phyloP scores from a whole-genome alignment of 2,888 invertebrate genomes.

The Drosophila greeni region DNA sequence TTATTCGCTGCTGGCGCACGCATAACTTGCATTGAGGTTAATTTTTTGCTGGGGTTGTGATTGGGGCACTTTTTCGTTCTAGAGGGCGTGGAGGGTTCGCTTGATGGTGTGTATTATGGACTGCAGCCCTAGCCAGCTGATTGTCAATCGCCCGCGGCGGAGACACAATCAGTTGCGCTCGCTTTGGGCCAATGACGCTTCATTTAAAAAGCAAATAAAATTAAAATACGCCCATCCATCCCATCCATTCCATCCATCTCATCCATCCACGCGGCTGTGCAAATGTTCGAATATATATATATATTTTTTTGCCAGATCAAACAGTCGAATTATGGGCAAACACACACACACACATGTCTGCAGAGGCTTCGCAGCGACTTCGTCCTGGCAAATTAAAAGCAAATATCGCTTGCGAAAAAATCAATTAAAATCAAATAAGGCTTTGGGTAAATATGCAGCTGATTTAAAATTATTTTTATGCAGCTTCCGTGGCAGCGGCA shows the following conservation, averaged over 20 bases:
- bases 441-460: slow-evolving; percentile 69
- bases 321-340: slow-evolving; percentile 66
- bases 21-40: slow-evolving; percentile 72
- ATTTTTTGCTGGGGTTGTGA: slow-evolving; percentile 49
- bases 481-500: slow-evolving; percentile 12
- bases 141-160: slow-evolving; percentile 61
- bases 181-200: slow-evolving; percentile 61
- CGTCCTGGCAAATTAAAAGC: slow-evolving; percentile 62
- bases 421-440: slow-evolving; percentile 72
- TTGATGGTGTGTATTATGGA: slow-evolving; percentile 28
- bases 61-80: slow-evolving; percentile 23
- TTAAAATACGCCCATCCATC: slow-evolving; percentile 62
- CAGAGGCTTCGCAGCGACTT: slow-evolving; percentile 47
- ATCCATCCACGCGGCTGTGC: slow-evolving; percentile 7
- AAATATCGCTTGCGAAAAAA: slow-evolving; percentile 57
- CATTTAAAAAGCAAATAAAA: slow-evolving; percentile 73
- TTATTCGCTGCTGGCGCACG: slow-evolving; percentile 49
- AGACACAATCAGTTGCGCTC: slow-evolving; percentile 64
- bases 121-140: slow-evolving; percentile 52
- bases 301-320: slow-evolving; percentile 63
- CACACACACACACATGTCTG: slow-evolving; percentile 51
- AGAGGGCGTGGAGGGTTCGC: slow-evolving; percentile 3
- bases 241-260: not conserved
- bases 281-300: slow-evolving; percentile 8
- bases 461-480: slow-evolving; percentile 68